A percentile compares a stretch with the other conserved stretches of the same genome.
These are phyloP conservation scores for Austrolebias charrua DNA, from an alignment of 2,797 vertebrate species.

Conservation along the genomic window DNA sequence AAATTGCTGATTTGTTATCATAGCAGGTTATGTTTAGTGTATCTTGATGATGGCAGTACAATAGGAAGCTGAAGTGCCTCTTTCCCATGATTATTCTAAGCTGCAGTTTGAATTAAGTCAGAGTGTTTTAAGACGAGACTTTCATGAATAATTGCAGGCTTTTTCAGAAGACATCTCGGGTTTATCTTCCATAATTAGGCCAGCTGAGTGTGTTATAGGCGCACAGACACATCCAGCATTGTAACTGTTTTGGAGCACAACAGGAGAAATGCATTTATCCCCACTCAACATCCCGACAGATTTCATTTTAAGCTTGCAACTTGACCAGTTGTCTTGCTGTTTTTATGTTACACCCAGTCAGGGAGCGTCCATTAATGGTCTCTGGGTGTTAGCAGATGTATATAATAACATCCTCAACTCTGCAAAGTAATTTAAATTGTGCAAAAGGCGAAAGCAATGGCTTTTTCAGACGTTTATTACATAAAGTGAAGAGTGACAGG, in stretches of 20 bases:
- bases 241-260: conserved; percentile 27
- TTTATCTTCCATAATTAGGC: conserved; percentile 58
- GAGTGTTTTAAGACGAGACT: conserved; percentile 46
- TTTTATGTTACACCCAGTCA: conserved; percentile 29
- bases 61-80: conserved; percentile 34
- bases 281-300: conserved; percentile 27
- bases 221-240: conserved; percentile 15
- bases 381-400: conserved; percentile 36
- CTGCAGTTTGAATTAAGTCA: conserved; percentile 46
- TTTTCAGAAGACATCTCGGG: conserved; percentile 42
- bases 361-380: conserved; percentile 46
- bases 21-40: conserved; percentile 50
- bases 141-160: conserved; percentile 64
- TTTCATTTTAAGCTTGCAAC: conserved; percentile 44
- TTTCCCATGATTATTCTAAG: conserved; percentile 37
- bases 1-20: conserved; percentile 51
- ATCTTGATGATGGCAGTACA: conserved; percentile 47
- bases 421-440: conserved; percentile 49
- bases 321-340: conserved; percentile 43
- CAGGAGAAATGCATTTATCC: conserved; percentile 33
- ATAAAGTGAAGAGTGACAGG: conserved; percentile 63
- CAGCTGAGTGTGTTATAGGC: conserved; percentile 29
- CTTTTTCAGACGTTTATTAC: conserved; percentile 58
- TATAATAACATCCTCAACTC: conserved; percentile 47
- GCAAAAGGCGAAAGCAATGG: conserved; percentile 17